A percentile compares a stretch with the other conserved stretches of the same genome.
Evolutionary conservation across 2,113 vertebrate species (phyloP).

Genomic region (Scytalopus superciliaris): DNA sequence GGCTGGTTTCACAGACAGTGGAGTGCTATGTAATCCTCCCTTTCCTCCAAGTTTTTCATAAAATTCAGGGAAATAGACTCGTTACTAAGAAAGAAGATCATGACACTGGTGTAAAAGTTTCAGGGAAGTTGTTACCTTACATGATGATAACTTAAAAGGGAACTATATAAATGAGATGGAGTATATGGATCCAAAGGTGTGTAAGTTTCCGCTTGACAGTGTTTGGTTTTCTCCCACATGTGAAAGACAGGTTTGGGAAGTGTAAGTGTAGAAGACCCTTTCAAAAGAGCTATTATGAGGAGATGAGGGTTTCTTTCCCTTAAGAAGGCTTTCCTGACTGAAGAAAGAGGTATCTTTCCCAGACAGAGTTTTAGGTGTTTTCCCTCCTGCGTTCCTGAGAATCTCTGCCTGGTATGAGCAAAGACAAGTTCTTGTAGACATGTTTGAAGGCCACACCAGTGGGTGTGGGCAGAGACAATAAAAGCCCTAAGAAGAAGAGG

Average conservation of each 20-base stretch:
- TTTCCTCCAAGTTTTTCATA: not conserved
- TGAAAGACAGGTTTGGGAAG: not conserved
- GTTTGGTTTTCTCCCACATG: not conserved
- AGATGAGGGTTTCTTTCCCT: not conserved
- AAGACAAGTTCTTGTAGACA: not conserved
- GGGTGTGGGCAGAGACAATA: not conserved
- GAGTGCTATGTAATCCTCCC: not conserved
- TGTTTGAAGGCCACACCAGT: not conserved
- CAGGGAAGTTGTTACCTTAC: not conserved
- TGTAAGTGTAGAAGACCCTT: not conserved
- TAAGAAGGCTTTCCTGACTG: not conserved
- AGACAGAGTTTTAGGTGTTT: not conserved
- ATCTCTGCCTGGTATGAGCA: not conserved
- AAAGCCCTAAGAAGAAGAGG: not conserved
- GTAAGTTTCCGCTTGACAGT: not conserved
- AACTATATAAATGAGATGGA: not conserved
- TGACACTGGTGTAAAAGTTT: not conserved
- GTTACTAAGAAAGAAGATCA: not conserved
- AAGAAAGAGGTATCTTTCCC: not conserved
- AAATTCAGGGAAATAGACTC: not conserved
- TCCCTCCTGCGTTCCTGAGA: not conserved
- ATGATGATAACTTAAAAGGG: not conserved
- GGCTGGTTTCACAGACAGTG: not conserved
- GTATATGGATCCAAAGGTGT: not conserved
- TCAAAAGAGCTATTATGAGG: not conserved